Base-by-base conservation (phyloP, 2,797 vertebrate species). In the Ambastaia sidthimunki region DNA sequence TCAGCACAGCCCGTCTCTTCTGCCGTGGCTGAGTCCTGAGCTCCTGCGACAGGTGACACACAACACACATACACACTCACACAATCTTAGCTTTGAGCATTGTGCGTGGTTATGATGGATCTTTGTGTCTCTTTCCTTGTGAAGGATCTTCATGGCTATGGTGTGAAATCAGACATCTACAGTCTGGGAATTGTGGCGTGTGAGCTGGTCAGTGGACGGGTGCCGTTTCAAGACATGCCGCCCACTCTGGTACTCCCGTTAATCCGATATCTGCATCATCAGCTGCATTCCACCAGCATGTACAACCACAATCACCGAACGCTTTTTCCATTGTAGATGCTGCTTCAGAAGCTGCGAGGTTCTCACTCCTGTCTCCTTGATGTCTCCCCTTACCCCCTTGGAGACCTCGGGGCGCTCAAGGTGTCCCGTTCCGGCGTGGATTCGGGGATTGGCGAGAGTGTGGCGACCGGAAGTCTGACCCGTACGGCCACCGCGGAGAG, bases 11-110 rank as follows among this genome's bases (percentile, higher is more conserved):
- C 96, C 96, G 0, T 93, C 96, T 0, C 92, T 98, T 84, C 94
- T 99, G 90, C 98, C 97, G 83, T 99, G 98, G 97, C 94, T 99
- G 88, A 99, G 97, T 90, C 98, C 97, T 11, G 97, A 99, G 86
- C 93, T 99, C 23, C 95, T 99, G 87, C 94, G 96, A 90, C 98
- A 99, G 96, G 98, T 98, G 91, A 73, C n/a, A 25, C 57, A 71
- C 54, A 44, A 63, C n/a, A 73, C 37, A 44, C 57, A 50, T 15
- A 63, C 19, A 68, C 59, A 71, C 71, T 41, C 57, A 25, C 62
- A 74, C 54, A 34, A 25, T 15, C 47, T 21, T 47, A 67, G 19
- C 12, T 11, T 28, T 54, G 13, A n/a, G 31, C 4, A 25, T 68
- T 19, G 12, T 57, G 19, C 15, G 12, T 19, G 3, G 19, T 52